Percentiles rank a stretch among this genome's conserved stretches.
Evolutionary conservation across 2,113 vertebrate species (phyloP).

Genomic region (Sakesphorus luctuosus): DNA sequence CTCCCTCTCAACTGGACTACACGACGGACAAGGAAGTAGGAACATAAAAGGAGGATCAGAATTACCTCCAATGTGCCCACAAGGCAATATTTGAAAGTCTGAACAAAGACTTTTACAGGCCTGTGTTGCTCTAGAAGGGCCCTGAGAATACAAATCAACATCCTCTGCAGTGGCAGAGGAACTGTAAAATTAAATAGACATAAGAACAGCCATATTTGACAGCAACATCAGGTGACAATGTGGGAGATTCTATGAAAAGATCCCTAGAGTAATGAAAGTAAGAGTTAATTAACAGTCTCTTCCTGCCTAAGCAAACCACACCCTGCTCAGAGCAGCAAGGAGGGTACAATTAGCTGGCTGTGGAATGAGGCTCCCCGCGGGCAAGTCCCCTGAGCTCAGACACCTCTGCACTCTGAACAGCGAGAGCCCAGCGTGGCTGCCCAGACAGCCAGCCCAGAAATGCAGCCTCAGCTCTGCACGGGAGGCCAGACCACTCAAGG

Average conservation of each 20-base stretch:
- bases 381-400: background rate
- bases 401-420: background rate
- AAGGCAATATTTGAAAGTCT: background rate
- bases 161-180: background rate
- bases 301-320: constrained; percentile 6
- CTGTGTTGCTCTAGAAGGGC: background rate
- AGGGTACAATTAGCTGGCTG: constrained; percentile 32
- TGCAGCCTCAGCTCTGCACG: background rate
- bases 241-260: constrained; percentile 11
- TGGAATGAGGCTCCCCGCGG: background rate
- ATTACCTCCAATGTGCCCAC: background rate
- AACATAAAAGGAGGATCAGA: background rate
- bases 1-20: background rate
- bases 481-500: background rate
- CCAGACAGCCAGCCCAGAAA: fast-evolving
- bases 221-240: background rate
- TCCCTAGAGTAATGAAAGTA: constrained; percentile 37
- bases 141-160: background rate
- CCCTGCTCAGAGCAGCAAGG: constrained; percentile 32
- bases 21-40: background rate
- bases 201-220: background rate
- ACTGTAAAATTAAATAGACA: background rate
- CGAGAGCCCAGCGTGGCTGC: background rate
- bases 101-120: background rate
- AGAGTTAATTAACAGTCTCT: constrained; percentile 51